These are phyloP conservation scores for Spheniscus humboldti DNA, from an alignment of 2,797 vertebrate genomes.

Conservation along the genomic window DNA sequence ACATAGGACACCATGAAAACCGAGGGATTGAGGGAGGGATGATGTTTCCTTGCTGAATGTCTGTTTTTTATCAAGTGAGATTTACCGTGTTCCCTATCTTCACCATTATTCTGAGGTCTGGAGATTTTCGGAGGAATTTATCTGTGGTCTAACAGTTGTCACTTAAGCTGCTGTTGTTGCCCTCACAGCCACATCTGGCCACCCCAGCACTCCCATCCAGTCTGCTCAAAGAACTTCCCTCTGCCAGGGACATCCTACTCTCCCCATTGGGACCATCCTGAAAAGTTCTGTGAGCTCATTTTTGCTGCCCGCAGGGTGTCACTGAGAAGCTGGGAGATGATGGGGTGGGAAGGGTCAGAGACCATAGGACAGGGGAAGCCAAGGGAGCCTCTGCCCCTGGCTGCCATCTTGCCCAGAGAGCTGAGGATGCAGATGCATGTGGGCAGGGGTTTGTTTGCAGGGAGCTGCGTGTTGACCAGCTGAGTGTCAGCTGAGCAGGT, in stretches of 20 bases:
- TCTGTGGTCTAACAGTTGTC: background rate
- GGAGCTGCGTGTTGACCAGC: background rate
- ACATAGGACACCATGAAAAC: background rate
- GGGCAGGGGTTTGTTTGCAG: background rate
- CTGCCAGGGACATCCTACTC: background rate
- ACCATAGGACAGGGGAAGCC: background rate
- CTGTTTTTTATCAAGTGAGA: background rate
- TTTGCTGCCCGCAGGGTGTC: background rate
- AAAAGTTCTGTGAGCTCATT: background rate
- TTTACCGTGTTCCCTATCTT: background rate
- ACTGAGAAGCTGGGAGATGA: background rate
- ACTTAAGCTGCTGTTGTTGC: background rate
- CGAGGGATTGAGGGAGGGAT: background rate
- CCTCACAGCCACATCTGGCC: background rate
- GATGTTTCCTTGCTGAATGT: background rate
- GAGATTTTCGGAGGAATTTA: background rate
- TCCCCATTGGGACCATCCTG: background rate
- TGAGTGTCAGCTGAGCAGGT: background rate
- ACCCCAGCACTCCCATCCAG: background rate
- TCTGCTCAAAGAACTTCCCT: background rate
- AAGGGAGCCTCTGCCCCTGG: background rate
- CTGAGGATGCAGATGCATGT: rapidly evolving
- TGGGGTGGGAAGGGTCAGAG: background rate
- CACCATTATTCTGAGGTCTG: background rate
- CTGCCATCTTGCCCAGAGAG: background rate